Evolutionary conservation across 2,888 invertebrate species (phyloP).

Genomic region (Schizotus pectinicornis): DNA sequence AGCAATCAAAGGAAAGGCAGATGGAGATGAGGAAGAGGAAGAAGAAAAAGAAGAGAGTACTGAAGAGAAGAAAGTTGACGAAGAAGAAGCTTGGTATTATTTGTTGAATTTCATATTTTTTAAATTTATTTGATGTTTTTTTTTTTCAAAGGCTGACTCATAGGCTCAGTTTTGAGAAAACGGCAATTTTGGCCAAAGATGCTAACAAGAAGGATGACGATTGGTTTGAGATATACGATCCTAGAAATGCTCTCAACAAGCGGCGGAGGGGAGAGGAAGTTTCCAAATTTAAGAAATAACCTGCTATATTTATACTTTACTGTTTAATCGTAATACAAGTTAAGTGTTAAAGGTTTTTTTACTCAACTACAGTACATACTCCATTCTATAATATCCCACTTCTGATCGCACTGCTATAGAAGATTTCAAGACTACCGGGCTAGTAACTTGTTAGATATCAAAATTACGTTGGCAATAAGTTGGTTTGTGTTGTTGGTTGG

Average conservation of each 20-base stretch:
- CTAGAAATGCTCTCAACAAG: conserved; percentile 92
- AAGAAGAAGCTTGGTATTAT: conserved; percentile 46
- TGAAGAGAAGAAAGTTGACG: conserved; percentile 36
- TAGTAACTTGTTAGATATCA: too few species aligned
- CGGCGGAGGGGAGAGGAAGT: conserved; percentile 80
- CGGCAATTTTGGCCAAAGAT: conserved; percentile 82
- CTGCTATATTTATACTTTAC: neutral
- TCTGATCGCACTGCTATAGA: too few species aligned
- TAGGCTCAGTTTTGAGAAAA: conserved; percentile 70
- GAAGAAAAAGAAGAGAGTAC: conserved; percentile 49
- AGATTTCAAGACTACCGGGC: too few species aligned
- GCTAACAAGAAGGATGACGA: conserved; percentile 92
- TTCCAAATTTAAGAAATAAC: conserved; percentile 37
- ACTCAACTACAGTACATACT: too few species aligned
- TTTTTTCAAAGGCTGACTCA: conserved; percentile 66
- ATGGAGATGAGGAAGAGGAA: conserved; percentile 55
- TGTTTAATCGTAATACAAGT: neutral
- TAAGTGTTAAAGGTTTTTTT: too few species aligned
- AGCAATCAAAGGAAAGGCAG: conserved; percentile 68
- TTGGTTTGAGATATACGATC: conserved; percentile 97
- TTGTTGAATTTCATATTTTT: neutral
- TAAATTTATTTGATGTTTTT: conserved; percentile 23
- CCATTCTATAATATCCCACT: too few species aligned
- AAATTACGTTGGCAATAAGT: too few species aligned
- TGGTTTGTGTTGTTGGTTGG: too few species aligned